Evolutionary conservation across 2,113 vertebrate species (phyloP).

Genomic region (Aix galericulata): DNA sequence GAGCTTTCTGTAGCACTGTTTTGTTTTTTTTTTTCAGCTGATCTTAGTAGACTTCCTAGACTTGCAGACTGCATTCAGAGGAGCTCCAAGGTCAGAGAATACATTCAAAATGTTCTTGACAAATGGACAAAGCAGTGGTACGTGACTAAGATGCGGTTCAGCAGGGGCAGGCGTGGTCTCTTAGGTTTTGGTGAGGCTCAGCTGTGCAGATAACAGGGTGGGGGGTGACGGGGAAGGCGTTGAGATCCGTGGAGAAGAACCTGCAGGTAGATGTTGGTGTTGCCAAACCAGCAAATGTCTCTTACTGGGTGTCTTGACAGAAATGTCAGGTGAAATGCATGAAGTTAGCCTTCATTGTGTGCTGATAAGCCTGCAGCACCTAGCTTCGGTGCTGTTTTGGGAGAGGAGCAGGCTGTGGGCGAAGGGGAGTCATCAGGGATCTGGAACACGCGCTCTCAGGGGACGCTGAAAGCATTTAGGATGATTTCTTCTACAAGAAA

Average conservation of each 20-base stretch:
- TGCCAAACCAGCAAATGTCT: not conserved
- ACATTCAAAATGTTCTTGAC: not conserved
- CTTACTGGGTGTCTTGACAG: not conserved
- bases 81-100: not conserved
- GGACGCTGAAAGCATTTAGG: not conserved
- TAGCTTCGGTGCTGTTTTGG: not conserved
- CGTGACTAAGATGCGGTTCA: not conserved
- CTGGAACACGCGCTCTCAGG: not conserved
- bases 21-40: rapidly evolving
- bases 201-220: not conserved
- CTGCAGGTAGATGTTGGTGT: not conserved
- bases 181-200: not conserved
- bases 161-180: not conserved
- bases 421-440: not conserved
- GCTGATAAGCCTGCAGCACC: not conserved
- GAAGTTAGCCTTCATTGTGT: not conserved
- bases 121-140: not conserved
- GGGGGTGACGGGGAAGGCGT: too few relatives aligned
- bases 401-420: not conserved
- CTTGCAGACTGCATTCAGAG: not conserved
- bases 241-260: not conserved
- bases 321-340: not conserved
- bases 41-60: not conserved
- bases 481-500: not conserved
- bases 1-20: not conserved